phyloP scores from a whole-genome alignment of 2,113 vertebrate species.

The Esox niger region DNA sequence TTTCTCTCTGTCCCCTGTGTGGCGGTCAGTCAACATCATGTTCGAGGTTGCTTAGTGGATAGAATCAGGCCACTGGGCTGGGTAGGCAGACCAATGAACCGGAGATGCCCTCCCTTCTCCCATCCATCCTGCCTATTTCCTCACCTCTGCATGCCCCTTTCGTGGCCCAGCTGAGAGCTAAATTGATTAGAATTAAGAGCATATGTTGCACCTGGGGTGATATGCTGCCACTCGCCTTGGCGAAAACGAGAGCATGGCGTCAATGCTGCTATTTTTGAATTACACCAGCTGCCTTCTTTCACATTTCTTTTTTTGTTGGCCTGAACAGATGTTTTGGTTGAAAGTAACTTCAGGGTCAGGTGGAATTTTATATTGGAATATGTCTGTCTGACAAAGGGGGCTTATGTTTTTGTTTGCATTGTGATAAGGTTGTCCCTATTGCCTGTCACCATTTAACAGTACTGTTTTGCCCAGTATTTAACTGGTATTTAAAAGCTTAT shows the following conservation, averaged over 20 bases:
- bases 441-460: no score
- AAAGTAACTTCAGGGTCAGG: no score
- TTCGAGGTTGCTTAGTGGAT: conserved; percentile 31
- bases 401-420: no score
- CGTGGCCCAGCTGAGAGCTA: not conserved
- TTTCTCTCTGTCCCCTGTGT: not conserved
- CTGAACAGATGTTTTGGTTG: conserved; percentile 1
- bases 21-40: conserved; percentile 10
- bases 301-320: not conserved
- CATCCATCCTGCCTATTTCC: not conserved
- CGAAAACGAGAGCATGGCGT: not conserved
- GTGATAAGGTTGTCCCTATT: no score
- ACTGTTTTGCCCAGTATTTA: no score
- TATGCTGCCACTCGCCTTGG: not conserved
- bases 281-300: conserved; percentile 8
- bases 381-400: no score
- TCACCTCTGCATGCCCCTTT: conserved; percentile 4
- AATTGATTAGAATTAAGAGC: conserved; percentile 15
- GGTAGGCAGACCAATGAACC: conserved; percentile 49
- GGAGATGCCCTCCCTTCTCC: not conserved
- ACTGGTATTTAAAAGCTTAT: no score
- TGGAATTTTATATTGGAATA: no score
- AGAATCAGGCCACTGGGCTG: conserved; percentile 28
- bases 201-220: conserved; percentile 7
- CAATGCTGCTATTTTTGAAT: conserved; percentile 11